Evolutionary conservation across 2,797 vertebrate species (phyloP), one percentile per base, ranked within the genome.

Genomic region (Gila robusta): DNA sequence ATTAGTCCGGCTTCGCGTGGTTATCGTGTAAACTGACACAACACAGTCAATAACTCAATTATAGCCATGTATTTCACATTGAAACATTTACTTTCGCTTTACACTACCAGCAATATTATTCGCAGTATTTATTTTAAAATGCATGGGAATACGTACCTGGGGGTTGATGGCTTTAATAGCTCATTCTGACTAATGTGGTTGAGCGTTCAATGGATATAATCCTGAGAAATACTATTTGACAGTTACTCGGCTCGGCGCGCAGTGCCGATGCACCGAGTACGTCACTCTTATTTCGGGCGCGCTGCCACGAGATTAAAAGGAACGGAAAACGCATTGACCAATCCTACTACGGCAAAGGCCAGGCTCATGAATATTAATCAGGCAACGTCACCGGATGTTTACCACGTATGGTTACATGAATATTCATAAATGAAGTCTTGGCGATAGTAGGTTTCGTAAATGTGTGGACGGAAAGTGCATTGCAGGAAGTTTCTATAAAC

Each of bases 51-150:
- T 28, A 26, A 12, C 19, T 37, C 21, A 2, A 9, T 26, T 39
- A 26, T 47, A 47, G 21, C 19, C 26, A 21, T 37, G 37, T 8
- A 59, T 59, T 66, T 9, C 49, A 2, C 35, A 26, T 0, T 23
- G 12, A 74, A 82, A 49, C 39, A 41, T 44, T 62, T 32, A 62
- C 87, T 89, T 89, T 89, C 89, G 59, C 67, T 88, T 88, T 84
- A 39, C 54, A 35, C 23, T 14, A 28, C 23, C 26, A 28, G 52
- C 52, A 62, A 72, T 2, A 83, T 52, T 6, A 83, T 14, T 37
- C 19, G 16, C 17, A 28, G 37, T 16, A 28, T 26, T 54, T 7
- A 47, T 52, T 23, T 67, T 23, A 21, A 11, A 78, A 23, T 54
- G 64, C 41, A 47, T 14, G 14, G 66, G 23, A 62, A 23, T 74